Base-by-base conservation (phyloP, 1,140 invertebrate genomes). In the Heliothis virescens region DNA sequence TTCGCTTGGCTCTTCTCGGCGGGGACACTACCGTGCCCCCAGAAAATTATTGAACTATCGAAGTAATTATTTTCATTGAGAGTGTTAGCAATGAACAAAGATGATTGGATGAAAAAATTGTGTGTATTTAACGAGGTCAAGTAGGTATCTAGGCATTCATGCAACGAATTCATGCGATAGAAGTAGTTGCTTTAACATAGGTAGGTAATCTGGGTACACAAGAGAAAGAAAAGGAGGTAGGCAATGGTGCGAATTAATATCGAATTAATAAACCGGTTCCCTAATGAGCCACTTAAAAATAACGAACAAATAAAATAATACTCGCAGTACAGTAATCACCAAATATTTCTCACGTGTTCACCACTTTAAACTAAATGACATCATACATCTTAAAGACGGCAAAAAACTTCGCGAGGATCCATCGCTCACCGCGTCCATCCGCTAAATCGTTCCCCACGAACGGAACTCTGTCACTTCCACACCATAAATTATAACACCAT, bases 401-500 rank as follows among this genome's bases (percentile, higher is more conserved):
- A 63, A 78, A 67, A 79, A 79, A 52, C 65, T 50, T 53, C 74
- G 50, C 53, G 18, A 11, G 59, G 55, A 82, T 67, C 34, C 72
- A 77, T 62, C 74, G 72, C 65, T 78, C 74, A 79, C 79, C 69
- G 79, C 80, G 79, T 83, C 81, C 80, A 71, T 57, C 74, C 60
- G 48, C 79, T 85, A 82, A 81, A 85, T 77, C 72, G 63, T 52
- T 63, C 57, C 18, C 87, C 85, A 86, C 69, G 79, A 84, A 80
- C 85, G 85, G 86, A 87, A 89, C 87, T 86, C 87, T 90, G 87
- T 92, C 91, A 91, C 89, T 90, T 86, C 86, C 85, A 84, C 87
- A 80, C 86, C 87, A 91, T 93, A 93, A 94, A 94, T 92, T 90
- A 94, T 91, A 78, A 85, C 82, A 82, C 88, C 85, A 86, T 87